Percentiles rank a stretch among this genome's conserved stretches.
Evolutionary conservation across 2,888 invertebrate genomes (phyloP).

Genomic region (Metopia argyrocephala): DNA sequence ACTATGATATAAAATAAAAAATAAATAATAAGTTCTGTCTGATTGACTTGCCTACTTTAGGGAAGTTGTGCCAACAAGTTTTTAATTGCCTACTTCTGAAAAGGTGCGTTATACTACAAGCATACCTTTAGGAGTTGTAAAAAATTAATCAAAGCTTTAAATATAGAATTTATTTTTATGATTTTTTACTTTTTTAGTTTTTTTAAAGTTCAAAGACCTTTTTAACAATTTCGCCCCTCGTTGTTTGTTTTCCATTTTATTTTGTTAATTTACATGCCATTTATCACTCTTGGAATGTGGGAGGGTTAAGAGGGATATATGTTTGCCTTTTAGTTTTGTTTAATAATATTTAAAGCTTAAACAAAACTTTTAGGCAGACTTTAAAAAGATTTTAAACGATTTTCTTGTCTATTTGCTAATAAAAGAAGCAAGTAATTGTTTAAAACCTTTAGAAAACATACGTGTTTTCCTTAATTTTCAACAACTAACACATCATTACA

Average conservation of each 20-base stretch:
- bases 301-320: slow-evolving; percentile 75
- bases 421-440: background rate
- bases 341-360: slow-evolving; percentile 12
- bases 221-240: too few relatives aligned
- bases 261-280: slow-evolving; percentile 1
- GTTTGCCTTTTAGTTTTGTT: slow-evolving; percentile 69
- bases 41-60: too few relatives aligned
- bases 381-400: slow-evolving; percentile 42
- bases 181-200: background rate
- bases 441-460: slow-evolving; percentile 47
- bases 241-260: background rate
- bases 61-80: too few relatives aligned
- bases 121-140: too few relatives aligned
- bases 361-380: slow-evolving; percentile 36
- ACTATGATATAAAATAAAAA: too few relatives aligned
- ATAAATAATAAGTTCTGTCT: too few relatives aligned
- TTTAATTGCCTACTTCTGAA: too few relatives aligned
- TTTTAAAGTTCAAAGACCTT: slow-evolving; percentile 23
- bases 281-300: slow-evolving; percentile 73
- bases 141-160: too few relatives aligned
- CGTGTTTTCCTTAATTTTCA: slow-evolving; percentile 27
- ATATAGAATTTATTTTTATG: background rate
- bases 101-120: too few relatives aligned
- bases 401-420: background rate
- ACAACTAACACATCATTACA: slow-evolving; percentile 37